Evolutionary conservation across 2,888 invertebrate species (phyloP).

Genomic region (Epistrophe eligans): DNA sequence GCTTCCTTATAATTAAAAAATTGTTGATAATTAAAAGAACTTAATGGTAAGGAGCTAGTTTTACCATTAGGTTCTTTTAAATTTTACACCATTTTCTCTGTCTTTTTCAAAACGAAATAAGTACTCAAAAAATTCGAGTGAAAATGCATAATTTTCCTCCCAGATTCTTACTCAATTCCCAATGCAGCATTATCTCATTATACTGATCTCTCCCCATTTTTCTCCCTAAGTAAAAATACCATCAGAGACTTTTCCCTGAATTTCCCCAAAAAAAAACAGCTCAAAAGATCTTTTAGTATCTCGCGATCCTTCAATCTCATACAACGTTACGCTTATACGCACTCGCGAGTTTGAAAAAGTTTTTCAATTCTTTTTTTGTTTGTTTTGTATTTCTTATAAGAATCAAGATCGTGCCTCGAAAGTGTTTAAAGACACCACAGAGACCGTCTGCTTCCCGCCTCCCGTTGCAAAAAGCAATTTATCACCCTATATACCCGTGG

Average conservation of each 20-base stretch:
- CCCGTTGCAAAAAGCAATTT: not conserved
- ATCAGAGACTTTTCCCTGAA: constrained; percentile 44
- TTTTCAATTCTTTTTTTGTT: not conserved
- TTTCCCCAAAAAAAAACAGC: constrained; percentile 52
- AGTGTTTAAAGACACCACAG: not conserved
- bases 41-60: no score
- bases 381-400: constrained; percentile 8
- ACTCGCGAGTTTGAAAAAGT: not conserved
- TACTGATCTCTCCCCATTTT: constrained; percentile 11
- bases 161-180: not conserved
- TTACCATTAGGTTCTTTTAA: not conserved
- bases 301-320: constrained; percentile 56
- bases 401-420: constrained; percentile 3
- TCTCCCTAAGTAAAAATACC: constrained; percentile 8
- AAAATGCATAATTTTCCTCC: constrained; percentile 23
- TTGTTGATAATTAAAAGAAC: no score
- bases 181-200: not conserved
- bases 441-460: no score
- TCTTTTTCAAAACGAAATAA: no score
- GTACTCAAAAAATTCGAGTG: constrained; percentile 8
- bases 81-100: not conserved
- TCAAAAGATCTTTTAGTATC: constrained; percentile 63
- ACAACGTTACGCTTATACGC: constrained; percentile 3
- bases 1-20: no score
- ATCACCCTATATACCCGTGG: not conserved